A percentile compares a stretch with the other conserved stretches of the same genome.
phyloP scores from a whole-genome alignment of 2,797 vertebrate genomes.

The Danionella dracula region DNA sequence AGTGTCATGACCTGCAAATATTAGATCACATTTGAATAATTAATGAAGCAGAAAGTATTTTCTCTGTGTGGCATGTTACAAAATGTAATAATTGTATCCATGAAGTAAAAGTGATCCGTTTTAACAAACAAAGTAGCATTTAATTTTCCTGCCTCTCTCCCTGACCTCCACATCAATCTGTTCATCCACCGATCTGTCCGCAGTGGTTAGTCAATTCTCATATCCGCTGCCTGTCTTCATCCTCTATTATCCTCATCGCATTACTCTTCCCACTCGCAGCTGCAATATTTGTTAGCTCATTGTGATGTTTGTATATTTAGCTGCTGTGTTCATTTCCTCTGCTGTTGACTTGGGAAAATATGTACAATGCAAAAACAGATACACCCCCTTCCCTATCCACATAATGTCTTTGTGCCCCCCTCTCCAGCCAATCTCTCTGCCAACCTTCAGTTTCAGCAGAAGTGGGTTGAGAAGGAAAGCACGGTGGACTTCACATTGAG shows the following conservation, averaged over 20 bases:
- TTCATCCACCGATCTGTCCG: slow-evolving; percentile 7
- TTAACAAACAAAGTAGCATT: neutral
- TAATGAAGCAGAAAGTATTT: too few relatives aligned
- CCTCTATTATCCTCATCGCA: slow-evolving; percentile 33
- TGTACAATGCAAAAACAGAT: slow-evolving; percentile 50
- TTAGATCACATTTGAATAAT: too few relatives aligned
- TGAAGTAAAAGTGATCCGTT: too few relatives aligned
- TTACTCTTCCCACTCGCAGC: slow-evolving; percentile 35
- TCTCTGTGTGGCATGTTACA: too few relatives aligned
- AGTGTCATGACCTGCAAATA: too few relatives aligned
- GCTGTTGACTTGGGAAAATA: slow-evolving; percentile 53
- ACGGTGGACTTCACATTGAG: slow-evolving; percentile 33
- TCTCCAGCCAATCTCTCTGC: neutral
- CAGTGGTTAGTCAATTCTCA: slow-evolving; percentile 35
- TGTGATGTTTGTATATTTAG: slow-evolving; percentile 69
- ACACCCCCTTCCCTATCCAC: neutral
- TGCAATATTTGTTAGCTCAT: slow-evolving; percentile 52
- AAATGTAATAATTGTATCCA: too few relatives aligned
- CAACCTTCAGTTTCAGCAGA: slow-evolving; percentile 27
- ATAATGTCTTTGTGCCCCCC: neutral
- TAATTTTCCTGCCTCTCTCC: slow-evolving; percentile 13
- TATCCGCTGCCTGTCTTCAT: slow-evolving; percentile 38
- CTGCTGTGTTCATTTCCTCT: slow-evolving; percentile 49
- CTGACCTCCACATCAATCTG: slow-evolving; percentile 24
- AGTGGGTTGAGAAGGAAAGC: slow-evolving; percentile 36